Evolutionary conservation across 1,140 invertebrate species (phyloP).

Genomic region (Psilanteris sp.): DNA sequence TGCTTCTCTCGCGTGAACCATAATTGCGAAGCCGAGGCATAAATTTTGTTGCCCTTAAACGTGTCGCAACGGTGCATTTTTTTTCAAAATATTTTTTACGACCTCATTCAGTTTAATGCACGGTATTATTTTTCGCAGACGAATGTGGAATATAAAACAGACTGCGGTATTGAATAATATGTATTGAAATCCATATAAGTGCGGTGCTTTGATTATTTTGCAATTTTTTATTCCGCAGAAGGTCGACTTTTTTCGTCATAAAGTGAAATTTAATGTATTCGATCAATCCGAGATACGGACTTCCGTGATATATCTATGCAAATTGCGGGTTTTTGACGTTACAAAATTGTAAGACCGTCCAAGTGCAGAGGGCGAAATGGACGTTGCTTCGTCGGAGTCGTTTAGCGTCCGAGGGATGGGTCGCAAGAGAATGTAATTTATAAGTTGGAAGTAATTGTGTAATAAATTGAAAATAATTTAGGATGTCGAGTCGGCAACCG

Average conservation of each 20-base stretch:
- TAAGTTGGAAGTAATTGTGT: too few relatives aligned
- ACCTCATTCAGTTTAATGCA: conserved; percentile 15
- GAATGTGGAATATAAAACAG: conserved; percentile 24
- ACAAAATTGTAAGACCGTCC: too few relatives aligned
- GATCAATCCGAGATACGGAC: too few relatives aligned
- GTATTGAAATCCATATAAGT: conserved; percentile 14
- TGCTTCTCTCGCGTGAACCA: background rate
- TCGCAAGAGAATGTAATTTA: too few relatives aligned
- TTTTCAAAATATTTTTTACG: conserved; percentile 19
- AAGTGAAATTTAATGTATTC: too few relatives aligned
- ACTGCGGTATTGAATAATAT: conserved; percentile 22
- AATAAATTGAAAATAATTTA: conserved; percentile 67
- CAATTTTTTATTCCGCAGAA: background rate
- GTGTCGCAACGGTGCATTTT: conserved; percentile 3
- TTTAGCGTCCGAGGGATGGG: too few relatives aligned
- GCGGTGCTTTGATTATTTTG: conserved; percentile 3
- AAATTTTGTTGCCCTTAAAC: conserved; percentile 12
- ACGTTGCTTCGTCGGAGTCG: too few relatives aligned
- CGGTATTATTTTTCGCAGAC: conserved; percentile 20
- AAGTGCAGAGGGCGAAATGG: too few relatives aligned
- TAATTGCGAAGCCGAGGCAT: background rate
- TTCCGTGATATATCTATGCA: too few relatives aligned
- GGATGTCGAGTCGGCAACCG: conserved; percentile 84
- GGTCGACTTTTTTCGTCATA: too few relatives aligned
- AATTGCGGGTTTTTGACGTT: too few relatives aligned